These are phyloP conservation scores for Chamaea fasciata DNA, from an alignment of 2,113 vertebrate genomes.

Conservation along the genomic window DNA sequence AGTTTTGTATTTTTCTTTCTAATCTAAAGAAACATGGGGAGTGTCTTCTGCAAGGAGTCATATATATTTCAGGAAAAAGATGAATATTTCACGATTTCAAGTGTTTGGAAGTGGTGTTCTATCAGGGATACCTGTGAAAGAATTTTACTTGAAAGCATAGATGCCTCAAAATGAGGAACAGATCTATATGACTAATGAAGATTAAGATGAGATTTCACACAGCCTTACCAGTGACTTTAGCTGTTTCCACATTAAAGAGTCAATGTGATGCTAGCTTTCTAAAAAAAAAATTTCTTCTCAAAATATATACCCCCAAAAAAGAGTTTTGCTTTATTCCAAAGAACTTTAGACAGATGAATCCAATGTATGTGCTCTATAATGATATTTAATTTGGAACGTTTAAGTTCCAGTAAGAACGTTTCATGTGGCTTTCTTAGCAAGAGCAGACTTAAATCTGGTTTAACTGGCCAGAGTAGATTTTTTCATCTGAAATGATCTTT, in stretches of 20 bases:
- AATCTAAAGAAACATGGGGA: neutral
- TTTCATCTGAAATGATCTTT: neutral
- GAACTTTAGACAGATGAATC: neutral
- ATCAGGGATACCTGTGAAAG: neutral
- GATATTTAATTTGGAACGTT: neutral
- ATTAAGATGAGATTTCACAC: slow-evolving; percentile 20
- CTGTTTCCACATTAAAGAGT: slow-evolving; percentile 36
- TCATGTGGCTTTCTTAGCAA: slow-evolving; percentile 31
- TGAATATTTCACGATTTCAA: neutral
- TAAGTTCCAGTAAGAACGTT: neutral
- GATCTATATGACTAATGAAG: neutral
- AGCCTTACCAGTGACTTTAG: neutral
- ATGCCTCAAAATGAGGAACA: neutral
- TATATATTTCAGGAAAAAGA: neutral
- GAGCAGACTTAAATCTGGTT: neutral
- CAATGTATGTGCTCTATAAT: neutral
- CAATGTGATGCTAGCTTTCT: neutral
- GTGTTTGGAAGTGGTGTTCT: neutral
- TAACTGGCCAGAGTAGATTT: neutral
- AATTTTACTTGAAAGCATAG: neutral
- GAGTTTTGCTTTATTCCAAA: neutral
- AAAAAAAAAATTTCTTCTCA: neutral
- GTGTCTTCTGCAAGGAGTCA: neutral
- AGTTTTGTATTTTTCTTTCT: neutral
- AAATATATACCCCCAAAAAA: neutral